Evolutionary conservation across 2,113 vertebrate genomes (phyloP).

Genomic region (Planiliza haematocheilus): DNA sequence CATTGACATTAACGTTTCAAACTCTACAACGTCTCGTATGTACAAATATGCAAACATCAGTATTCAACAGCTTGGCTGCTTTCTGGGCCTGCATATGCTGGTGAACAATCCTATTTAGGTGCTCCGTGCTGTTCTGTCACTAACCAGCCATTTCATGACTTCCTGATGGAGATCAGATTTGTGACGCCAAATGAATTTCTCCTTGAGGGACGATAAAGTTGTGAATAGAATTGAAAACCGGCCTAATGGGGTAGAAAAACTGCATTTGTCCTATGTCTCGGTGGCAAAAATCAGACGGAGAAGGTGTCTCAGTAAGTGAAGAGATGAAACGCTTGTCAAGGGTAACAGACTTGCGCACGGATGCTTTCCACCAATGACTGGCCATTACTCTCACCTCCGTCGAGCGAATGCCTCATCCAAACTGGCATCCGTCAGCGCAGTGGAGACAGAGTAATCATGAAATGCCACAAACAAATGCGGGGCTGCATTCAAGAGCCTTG

Average conservation of each 20-base stretch:
- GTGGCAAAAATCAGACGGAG: constrained; percentile 50
- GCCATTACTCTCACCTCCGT: constrained; percentile 64
- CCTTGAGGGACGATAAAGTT: constrained; percentile 80
- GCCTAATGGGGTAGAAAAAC: constrained; percentile 78
- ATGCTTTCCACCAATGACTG: constrained; percentile 61
- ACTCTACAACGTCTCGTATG: constrained; percentile 14
- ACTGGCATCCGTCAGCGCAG: constrained; percentile 53
- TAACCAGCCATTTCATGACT: constrained; percentile 72
- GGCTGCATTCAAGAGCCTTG: constrained; percentile 37
- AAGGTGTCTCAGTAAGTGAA: constrained; percentile 55
- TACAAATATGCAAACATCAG: neutral
- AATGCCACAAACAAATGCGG: constrained; percentile 66
- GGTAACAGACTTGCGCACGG: constrained; percentile 62
- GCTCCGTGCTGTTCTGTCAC: constrained; percentile 62
- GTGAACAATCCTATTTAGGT: constrained; percentile 56
- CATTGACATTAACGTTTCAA: constrained; percentile 19
- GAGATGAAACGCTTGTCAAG: constrained; percentile 73
- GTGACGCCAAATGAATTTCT: constrained; percentile 76
- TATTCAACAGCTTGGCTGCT: constrained; percentile 6
- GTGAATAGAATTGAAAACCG: constrained; percentile 77
- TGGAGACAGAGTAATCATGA: constrained; percentile 64
- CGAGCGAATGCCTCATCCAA: constrained; percentile 60
- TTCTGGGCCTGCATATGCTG: constrained; percentile 20
- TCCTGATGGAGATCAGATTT: constrained; percentile 80
- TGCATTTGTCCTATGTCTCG: constrained; percentile 67